Percentiles rank a stretch among this genome's conserved stretches.
Conservation (phyloP, 2,113 vertebrate species). For the Arvicanthis niloticus region DNA sequence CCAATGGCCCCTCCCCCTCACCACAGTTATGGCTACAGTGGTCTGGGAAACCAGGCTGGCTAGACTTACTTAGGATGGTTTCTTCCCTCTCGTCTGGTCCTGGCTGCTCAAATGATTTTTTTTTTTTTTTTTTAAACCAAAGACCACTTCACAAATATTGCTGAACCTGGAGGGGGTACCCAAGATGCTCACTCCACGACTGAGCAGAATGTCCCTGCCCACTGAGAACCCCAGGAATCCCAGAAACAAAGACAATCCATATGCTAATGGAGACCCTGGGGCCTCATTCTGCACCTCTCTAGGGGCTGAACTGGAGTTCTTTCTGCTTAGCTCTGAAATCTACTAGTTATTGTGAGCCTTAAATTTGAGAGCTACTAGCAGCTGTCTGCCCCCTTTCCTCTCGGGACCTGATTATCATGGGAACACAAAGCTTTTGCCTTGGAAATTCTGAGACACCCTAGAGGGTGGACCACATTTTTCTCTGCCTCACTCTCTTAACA, state of each 20-base stretch:
- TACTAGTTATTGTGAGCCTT: constrained; percentile 33
- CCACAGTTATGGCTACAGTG: neutral
- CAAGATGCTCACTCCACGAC: neutral
- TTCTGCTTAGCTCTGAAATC: constrained; percentile 53
- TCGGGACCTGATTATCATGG: neutral
- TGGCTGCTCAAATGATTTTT: neutral
- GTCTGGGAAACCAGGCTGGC: neutral
- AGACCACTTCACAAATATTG: constrained; percentile 44
- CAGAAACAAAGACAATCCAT: constrained; percentile 10
- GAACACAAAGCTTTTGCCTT: neutral
- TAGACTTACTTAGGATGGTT: neutral
- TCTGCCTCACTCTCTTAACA: neutral
- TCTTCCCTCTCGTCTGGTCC: constrained; percentile 7
- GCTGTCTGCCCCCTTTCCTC: neutral
- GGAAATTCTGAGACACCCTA: neutral
- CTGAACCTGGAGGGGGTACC: neutral
- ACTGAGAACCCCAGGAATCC: constrained; percentile 36
- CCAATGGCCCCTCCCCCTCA: neutral
- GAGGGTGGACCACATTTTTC: neutral
- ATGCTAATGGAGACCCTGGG: neutral
- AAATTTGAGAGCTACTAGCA: constrained; percentile 31
- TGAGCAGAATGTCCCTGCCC: constrained; percentile 27
- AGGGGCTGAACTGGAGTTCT: neutral
- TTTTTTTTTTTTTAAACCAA: neutral
- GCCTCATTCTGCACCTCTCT: neutral